Conservation (phyloP, 2,888 invertebrate genomes). For the Xanthia togata region DNA sequence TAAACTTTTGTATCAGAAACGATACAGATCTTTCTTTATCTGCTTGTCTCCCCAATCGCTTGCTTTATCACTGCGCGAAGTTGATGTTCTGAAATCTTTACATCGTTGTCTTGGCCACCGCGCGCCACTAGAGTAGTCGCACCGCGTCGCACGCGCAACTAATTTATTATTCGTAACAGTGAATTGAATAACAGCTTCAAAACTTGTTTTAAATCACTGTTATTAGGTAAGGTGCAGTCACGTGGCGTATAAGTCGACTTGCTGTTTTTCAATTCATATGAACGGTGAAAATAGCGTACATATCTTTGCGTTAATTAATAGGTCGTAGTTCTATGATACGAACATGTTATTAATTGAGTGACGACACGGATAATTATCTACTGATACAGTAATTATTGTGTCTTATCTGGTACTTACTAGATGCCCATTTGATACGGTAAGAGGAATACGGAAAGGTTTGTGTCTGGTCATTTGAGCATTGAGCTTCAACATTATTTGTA, state of each 20-base stretch:
- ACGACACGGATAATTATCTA: no score
- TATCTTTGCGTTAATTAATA: neutral
- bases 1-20: no score
- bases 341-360: neutral
- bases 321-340: neutral
- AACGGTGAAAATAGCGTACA: neutral
- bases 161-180: constrained; percentile 44
- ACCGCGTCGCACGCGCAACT: constrained; percentile 18
- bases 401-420: neutral
- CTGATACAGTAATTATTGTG: neutral
- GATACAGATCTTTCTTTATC: no score
- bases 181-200: constrained; percentile 45
- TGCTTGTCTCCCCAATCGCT: no score
- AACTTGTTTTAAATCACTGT: constrained; percentile 35
- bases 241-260: constrained; percentile 9
- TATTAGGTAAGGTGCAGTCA: constrained; percentile 31
- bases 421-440: neutral
- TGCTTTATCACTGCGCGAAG: neutral
- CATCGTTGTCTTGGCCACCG: neutral
- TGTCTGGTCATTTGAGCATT: neutral
- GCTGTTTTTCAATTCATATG: neutral
- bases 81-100: constrained; percentile 27
- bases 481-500: neutral
- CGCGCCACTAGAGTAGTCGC: neutral
- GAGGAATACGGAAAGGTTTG: neutral